phyloP scores from a whole-genome alignment of 1,140 invertebrate species.

The Telenomus remus region DNA sequence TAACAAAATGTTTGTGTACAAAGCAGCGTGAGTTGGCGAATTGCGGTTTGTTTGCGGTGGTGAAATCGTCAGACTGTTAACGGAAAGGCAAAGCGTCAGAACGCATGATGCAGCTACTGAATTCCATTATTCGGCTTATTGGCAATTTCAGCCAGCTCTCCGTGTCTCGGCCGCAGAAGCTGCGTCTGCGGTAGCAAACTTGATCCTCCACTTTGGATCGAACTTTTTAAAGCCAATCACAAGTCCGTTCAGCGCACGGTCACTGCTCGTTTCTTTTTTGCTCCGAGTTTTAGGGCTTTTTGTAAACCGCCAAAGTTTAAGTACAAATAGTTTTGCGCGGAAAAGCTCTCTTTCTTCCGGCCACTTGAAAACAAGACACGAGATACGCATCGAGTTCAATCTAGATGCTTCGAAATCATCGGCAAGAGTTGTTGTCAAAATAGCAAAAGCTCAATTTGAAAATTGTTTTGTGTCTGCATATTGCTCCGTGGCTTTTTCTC shows the following conservation, averaged over 20 bases:
- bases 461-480: too few species aligned
- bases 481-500: too few species aligned
- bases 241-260: slow-evolving; percentile 6
- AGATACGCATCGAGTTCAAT: too few species aligned
- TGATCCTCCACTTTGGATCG: slow-evolving; percentile 12
- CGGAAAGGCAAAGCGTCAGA: slow-evolving; percentile 20
- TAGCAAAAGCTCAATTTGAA: too few species aligned
- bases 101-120: slow-evolving; percentile 36
- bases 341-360: not conserved
- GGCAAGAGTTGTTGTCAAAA: too few species aligned
- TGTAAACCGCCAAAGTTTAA: slow-evolving; percentile 35
- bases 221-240: slow-evolving; percentile 48
- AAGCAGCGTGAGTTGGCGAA: slow-evolving; percentile 26
- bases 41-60: slow-evolving; percentile 42
- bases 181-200: slow-evolving; percentile 14
- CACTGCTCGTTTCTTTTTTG: not conserved
- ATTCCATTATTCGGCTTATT: slow-evolving; percentile 55
- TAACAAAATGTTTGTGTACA: too few species aligned
- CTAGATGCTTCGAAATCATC: too few species aligned
- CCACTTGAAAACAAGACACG: too few species aligned
- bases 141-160: slow-evolving; percentile 34
- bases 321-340: slow-evolving; percentile 25
- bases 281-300: slow-evolving; percentile 41
- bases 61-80: slow-evolving; percentile 35
- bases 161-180: slow-evolving; percentile 3